These are phyloP conservation scores for Parazoanthus swiftii DNA, from an alignment of 92 coral and sea anemone genomes.

Conservation along the genomic window DNA sequence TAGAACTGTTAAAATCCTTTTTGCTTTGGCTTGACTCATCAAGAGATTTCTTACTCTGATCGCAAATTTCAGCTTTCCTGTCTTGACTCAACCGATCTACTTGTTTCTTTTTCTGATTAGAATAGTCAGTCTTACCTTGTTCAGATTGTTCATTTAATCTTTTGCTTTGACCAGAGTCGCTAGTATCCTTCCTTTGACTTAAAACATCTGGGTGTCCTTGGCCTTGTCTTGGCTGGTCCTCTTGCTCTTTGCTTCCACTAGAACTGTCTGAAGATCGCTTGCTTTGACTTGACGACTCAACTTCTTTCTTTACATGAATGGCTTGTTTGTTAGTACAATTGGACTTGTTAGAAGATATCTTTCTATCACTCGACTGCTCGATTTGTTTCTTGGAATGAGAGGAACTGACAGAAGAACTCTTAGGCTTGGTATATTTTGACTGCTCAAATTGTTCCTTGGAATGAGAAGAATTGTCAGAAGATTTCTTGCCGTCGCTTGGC, in stretches of 20 bases:
- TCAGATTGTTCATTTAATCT: neutral
- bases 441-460: neutral
- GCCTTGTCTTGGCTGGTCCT: neutral
- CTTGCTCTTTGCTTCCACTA: neutral
- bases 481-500: neutral
- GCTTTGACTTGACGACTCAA: neutral
- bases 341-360: neutral
- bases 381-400: neutral
- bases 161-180: neutral
- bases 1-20: neutral
- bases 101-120: neutral
- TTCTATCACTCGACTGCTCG: neutral
- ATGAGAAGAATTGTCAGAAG: neutral
- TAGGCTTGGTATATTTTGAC: neutral
- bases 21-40: neutral
- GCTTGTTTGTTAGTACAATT: neutral
- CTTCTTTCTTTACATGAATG: neutral
- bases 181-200: conserved; percentile 8
- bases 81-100: neutral
- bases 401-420: neutral
- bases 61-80: neutral
- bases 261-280: neutral
- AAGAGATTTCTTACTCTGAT: neutral
- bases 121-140: neutral
- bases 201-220: neutral